Evolutionary conservation across 2,888 invertebrate genomes (phyloP), one percentile per base, ranked within the genome.

Genomic region (Scrobipalpa costella): DNA sequence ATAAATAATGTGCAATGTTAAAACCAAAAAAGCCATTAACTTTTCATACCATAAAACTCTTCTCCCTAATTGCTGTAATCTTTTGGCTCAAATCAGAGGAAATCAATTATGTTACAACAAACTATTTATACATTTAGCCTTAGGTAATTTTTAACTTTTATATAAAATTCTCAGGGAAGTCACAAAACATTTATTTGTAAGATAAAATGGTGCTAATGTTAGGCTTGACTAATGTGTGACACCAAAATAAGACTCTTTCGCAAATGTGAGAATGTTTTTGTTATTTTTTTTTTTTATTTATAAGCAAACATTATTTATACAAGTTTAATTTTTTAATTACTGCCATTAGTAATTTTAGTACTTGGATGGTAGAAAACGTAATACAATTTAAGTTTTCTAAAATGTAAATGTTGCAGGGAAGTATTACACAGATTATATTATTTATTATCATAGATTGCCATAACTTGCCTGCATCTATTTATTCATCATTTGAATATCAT

Each of bases 401-500:
- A 80, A 78, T 74, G 81, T 83, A 82, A 81, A 84, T 79, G 80
- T 84, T 88, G 90, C 89, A 89, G 88, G 90, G 84, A 86, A 87
- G 86, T 86, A 81, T 85, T 83, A 86, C 84, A 85, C 83, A 86
- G 84, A 85, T 52, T 49, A 85, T 64, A 85, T 64, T 86, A 87
- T 87, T 87, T 87, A 85, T 55, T 86, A 79, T 75, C 76, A 88
- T 86, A 87, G 84, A 86, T 84, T 85, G 90, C 90, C 90, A 90
- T 88, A 89, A 80, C 90, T 90, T 91, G 89, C 91, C 90, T 89
- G 86, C 90, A 88, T 85, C 85, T 87, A 89, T 90, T 90, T 90
- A 89, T 90, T 87, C 86, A 82, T 85, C 77, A 75, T 72, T 69
- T 71, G 68, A 71, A 74, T 74, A 75, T 78, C 81, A 85, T 85